Conservation (phyloP, 2,797 vertebrate genomes). For the Macrochelys suwanniensis region DNA sequence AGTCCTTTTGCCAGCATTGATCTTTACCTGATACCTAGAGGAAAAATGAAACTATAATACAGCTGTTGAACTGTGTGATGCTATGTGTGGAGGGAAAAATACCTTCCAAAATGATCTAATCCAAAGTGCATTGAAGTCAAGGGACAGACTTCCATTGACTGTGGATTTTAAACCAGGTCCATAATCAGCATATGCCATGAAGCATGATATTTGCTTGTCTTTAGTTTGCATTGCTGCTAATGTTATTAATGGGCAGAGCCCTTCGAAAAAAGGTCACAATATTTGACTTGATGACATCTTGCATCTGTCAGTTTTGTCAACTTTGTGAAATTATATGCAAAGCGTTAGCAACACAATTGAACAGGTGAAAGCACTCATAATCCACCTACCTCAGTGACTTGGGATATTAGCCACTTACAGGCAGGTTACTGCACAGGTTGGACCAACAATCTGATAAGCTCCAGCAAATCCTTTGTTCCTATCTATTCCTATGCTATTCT, state of each 20-base stretch:
- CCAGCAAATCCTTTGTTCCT: not conserved
- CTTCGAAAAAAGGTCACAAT: not conserved
- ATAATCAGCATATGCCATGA: constrained; percentile 32
- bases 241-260: constrained; percentile 46
- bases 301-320: not conserved
- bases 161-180: not conserved
- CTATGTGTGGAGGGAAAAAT: not conserved
- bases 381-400: not conserved
- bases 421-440: not conserved
- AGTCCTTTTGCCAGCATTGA: constrained; percentile 9
- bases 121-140: not conserved
- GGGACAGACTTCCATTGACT: not conserved
- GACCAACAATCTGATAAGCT: not conserved
- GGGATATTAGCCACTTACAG: not conserved
- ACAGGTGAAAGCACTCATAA: not conserved
- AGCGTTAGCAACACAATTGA: not conserved
- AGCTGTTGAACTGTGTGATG: not conserved
- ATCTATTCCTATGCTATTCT: not conserved
- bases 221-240: constrained; percentile 1
- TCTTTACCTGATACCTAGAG: constrained; percentile 3
- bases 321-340: constrained; percentile 9
- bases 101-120: not conserved
- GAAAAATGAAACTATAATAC: not conserved
- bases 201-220: constrained; percentile 32
- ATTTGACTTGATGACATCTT: constrained; percentile 24